Evolutionary conservation across 2,113 vertebrate genomes (phyloP).

Genomic region (human (Homo sapiens)): DNA sequence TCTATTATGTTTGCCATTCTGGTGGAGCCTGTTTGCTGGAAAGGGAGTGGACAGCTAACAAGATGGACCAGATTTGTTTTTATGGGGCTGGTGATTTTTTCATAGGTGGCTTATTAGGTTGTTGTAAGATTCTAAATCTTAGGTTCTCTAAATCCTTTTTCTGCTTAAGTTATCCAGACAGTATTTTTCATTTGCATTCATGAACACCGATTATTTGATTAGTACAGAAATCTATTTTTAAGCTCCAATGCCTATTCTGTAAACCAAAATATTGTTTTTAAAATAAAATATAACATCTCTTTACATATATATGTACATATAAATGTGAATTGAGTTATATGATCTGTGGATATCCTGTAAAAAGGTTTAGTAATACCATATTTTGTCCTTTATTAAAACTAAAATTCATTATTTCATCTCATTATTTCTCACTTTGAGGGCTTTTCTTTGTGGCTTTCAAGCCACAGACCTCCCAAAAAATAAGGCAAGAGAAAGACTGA

Average conservation of each 20-base stretch:
- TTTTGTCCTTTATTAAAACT: slow-evolving; percentile 3
- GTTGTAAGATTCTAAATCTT: neutral
- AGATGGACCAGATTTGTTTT: neutral
- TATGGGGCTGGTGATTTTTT: neutral
- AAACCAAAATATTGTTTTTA: neutral
- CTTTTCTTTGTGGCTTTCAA: neutral
- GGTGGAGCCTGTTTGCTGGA: neutral
- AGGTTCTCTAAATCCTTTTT: neutral
- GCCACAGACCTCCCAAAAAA: neutral
- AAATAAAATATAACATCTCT: neutral
- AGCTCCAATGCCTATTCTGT: neutral
- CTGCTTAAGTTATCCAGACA: neutral
- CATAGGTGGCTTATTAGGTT: neutral
- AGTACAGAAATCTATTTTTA: neutral
- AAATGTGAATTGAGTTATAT: neutral
- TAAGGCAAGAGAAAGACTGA: slow-evolving; percentile 13
- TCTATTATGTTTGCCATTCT: neutral
- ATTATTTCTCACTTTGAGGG: neutral
- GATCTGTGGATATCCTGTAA: neutral
- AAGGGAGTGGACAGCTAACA: neutral
- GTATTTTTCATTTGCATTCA: neutral
- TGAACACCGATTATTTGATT: slow-evolving; percentile 7
- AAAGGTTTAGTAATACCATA: neutral
- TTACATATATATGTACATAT: neutral
- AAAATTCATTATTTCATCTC: slow-evolving; percentile 31